Evolutionary conservation across 2,888 invertebrate species (phyloP).

Genomic region (Lochmaea capreae): DNA sequence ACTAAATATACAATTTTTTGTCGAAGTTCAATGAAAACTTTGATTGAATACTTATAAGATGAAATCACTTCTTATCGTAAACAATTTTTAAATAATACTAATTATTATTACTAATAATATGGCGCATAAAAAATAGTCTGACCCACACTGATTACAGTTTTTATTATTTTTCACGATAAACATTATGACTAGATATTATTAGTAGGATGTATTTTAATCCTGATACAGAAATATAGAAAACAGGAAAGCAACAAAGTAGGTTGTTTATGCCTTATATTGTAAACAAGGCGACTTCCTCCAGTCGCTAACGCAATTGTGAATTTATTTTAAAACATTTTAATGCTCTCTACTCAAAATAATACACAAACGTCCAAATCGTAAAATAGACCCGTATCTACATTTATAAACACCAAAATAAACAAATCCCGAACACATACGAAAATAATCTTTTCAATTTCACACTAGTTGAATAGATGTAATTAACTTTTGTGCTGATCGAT

Average conservation of each 20-base stretch:
- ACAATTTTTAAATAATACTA: too few relatives aligned
- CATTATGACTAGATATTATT: not conserved
- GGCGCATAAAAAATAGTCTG: too few relatives aligned
- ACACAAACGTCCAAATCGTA: constrained; percentile 44
- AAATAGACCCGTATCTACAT: constrained; percentile 44
- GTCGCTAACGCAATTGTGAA: constrained; percentile 33
- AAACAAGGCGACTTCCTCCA: constrained; percentile 36
- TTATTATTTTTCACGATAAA: not conserved
- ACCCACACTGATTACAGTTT: not conserved
- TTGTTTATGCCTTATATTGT: constrained; percentile 30
- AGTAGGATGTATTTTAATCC: not conserved
- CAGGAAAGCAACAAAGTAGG: constrained; percentile 16
- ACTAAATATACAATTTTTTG: too few relatives aligned
- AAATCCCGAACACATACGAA: constrained; percentile 40
- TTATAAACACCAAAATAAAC: constrained; percentile 49
- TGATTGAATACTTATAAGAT: too few relatives aligned
- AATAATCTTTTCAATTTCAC: constrained; percentile 40
- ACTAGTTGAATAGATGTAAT: constrained; percentile 38
- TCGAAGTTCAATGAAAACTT: too few relatives aligned
- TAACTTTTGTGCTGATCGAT: constrained; percentile 41
- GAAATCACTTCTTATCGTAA: too few relatives aligned
- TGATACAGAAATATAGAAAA: not conserved
- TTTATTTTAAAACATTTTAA: constrained; percentile 46
- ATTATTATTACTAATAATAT: too few relatives aligned
- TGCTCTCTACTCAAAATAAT: constrained; percentile 46